Base-by-base conservation (phyloP, 2,888 invertebrate genomes). In the Rapana venosa region DNA sequence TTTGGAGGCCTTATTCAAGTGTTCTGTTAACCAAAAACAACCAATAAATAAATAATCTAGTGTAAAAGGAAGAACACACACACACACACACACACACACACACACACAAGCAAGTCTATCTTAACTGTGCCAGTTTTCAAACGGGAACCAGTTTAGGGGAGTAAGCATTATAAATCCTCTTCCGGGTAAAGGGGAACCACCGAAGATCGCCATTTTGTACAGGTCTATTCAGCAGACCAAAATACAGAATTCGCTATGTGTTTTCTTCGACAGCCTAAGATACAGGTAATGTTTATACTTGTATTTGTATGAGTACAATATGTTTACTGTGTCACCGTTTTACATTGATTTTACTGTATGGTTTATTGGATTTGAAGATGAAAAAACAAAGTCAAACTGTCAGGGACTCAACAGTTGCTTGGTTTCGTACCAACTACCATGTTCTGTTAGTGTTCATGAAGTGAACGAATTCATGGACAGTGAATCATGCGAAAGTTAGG, bases 111-210 rank as follows among this genome's bases (percentile, higher is more conserved):
- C 47, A 47, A 47, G 8, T 8, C 47, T 47, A 47, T 47, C 47
- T 47, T 47, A 8, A 47, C 47, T 47, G 47, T 47, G 47, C 47
- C n/a, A 74, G 26, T 74, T 22, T n/a, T 30, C n/a, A 74, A 74
- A 74, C 74, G n/a, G 74, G 74, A 74, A 74, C 74, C 74, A n/a
- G 74, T 74, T 74, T 74, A 74, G 30, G 8, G 36, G 36, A 83
- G 26, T 11, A 22, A 22, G 36, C 47, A 26, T 26, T 13, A 83
- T 22, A 47, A 83, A 26, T 47, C 81, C 20, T 36, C 81, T 83
- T 83, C 81, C 81, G 81, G 81, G 81, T 83, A 83, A 83, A 83
- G 81, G 81, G 81, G 47, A 83, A 83, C 22, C 81, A 83, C 81
- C 81, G 81, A 83, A 47, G 47, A 83, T 36, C 81, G 81, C 81